Conservation (phyloP, 2,113 vertebrate species). For the Sorex fumeus region DNA sequence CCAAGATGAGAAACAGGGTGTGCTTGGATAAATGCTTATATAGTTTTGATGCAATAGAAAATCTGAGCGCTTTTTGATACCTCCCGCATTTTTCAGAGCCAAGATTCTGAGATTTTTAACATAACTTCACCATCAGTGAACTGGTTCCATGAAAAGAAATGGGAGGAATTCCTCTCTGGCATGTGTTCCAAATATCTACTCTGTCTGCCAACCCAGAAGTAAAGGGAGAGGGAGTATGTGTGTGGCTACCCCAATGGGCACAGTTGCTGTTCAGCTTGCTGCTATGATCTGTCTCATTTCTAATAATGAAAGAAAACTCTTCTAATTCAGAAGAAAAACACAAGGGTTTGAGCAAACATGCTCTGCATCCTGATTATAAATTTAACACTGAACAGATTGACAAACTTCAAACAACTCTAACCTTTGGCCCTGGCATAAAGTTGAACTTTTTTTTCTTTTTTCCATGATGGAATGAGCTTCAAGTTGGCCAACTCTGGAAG, state of each 20-base stretch:
- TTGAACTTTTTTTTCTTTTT: background rate
- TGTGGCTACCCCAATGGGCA: background rate
- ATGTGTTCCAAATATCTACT: background rate
- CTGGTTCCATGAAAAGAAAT: background rate
- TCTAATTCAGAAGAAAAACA: conserved; percentile 56
- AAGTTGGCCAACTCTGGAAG: background rate
- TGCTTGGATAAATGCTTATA: background rate
- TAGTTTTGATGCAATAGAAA: conserved; percentile 47
- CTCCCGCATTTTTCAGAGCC: conserved; percentile 24
- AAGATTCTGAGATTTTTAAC: conserved; percentile 25
- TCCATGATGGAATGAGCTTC: background rate
- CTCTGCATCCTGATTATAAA: background rate
- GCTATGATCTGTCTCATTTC: conserved; percentile 12
- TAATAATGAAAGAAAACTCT: background rate
- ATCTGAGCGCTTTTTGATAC: conserved; percentile 28
- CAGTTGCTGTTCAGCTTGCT: background rate
- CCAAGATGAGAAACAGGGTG: background rate
- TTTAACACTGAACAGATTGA: conserved; percentile 8
- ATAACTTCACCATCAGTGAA: conserved; percentile 42
- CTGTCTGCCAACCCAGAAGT: background rate
- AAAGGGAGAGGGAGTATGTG: background rate
- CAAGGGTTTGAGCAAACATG: conserved; percentile 11
- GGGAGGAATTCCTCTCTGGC: conserved; percentile 32
- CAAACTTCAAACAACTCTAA: background rate
- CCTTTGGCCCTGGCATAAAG: background rate